Base-by-base conservation (phyloP, 2,113 vertebrate genomes). In the Urocitellus parryii region DNA sequence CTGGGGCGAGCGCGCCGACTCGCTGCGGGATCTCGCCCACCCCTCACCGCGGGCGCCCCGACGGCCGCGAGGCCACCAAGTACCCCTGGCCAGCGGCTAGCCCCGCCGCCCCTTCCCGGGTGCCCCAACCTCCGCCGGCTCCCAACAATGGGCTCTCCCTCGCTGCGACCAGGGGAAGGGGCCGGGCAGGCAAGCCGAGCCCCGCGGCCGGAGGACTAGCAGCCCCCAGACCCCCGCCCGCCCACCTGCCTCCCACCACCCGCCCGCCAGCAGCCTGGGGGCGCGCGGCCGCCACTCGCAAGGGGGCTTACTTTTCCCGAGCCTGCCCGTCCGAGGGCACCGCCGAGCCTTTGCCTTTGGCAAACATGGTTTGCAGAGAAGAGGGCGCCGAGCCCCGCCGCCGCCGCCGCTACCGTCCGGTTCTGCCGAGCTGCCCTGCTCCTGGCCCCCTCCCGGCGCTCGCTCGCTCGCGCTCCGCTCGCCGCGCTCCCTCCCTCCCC, bases 301-400 rank as follows among this genome's bases (percentile, higher is more conserved):
- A 77, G 51, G 81, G 78, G 90, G 77, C 99, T 99, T 99, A 99
- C 99, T 99, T 99, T 98, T 99, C 99, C 97, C 99, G 99, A 95
- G 99, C 99, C 97, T 99, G 99, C 97, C 99, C 99, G 98, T 99
- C 99, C 98, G 99, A 99, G 96, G 99, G 99, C 99, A 99, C 99
- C 98, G 99, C 99, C 97, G 99, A 99, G 98, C 99, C 99, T 99
- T 99, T 99, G 98, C 99, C 99, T 99, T 99, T 99, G 94, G 99
- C 99, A 98, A 99, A 99, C 99, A 99, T 99, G 98, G 97, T 99
- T 96, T 95, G 98, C 97, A 94, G 97, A 73, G 96, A 97, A 94
- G 94, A 97, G 82, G 94, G 94, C 97, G 93, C 97, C 95, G 95
- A 97, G 88, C 95, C 95, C 87, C 88, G 94, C 58, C 96, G 80